Evolutionary conservation across 2,797 vertebrate species (phyloP), one percentile per base, ranked within the genome.

Genomic region (Glyptemys insculpta): DNA sequence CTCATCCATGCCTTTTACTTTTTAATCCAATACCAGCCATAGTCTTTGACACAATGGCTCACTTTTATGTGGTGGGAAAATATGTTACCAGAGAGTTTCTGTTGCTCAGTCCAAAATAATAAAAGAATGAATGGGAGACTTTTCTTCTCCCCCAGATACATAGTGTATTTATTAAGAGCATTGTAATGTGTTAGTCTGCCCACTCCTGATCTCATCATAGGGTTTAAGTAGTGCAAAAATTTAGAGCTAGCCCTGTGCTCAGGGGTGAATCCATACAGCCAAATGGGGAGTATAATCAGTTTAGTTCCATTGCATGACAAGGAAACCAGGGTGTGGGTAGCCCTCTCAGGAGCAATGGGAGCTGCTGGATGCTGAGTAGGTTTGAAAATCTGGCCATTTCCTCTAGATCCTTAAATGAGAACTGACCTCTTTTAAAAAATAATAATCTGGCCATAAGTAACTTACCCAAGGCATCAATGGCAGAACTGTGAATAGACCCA

Each of bases 81-180:
- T 85, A 86, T 86, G 91, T 92, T 89, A 92, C 85, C 89, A 83
- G 86, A 86, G 87, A 83, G 68, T 86, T 86, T 93, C 83, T 79
- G 83, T 74, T 83, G 79, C 80, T 86, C 68, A 81, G 57, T 74
- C 50, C 72, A 81, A 79, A 89, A 86, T 62, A 84, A 93, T 93
- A 90, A 93, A 93, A 93, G 44, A 89, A 93, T 89, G 85, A 87
- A 83, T 57, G 72, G 86, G 72, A 90, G 72, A 52, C 74, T 54
- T 90, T 89, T 86, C 83, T 86, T 86, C 41, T 14, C 31, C 87
- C 50, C n/a, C 78, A 89, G 87, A 83, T 89, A 68, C 92, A 83
- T 68, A 90, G 83, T 89, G 89, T 86, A 93, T 88, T 86, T 93
- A 93, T 89, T 86, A 93, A 89, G 82, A 79, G 27, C 12, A 21